Evolutionary conservation across 2,113 vertebrate genomes (phyloP), one percentile per base, ranked within the genome.

Genomic region (Chaenocephalus aceratus): DNA sequence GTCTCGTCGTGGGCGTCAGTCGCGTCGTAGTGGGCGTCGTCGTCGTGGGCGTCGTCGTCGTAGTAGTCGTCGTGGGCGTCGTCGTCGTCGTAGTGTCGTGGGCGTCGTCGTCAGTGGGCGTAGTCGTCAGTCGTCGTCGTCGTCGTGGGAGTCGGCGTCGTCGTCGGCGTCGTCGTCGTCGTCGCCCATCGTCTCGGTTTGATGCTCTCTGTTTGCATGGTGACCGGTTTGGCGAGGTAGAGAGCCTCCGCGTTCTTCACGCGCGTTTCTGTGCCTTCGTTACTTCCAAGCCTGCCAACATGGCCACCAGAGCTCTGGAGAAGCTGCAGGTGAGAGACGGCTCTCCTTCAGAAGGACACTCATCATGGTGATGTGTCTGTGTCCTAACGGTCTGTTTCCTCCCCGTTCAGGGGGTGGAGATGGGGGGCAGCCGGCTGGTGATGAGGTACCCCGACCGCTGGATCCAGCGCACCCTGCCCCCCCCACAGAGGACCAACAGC

Each of bases 391-490:
- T 44, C 13, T 1, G 44, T 48, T 21, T 30, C 15, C 56, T 86
- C 0, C 0, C 60, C 34, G 36, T 21, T 11, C 83, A 95, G 94
- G 93, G 94, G 13, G 87, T 86, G 85, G 89, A 92, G 70, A 83
- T 95, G 15, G 87, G 92, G 48, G 83, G 92, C 82, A 92, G 89
- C 54, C 92, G 80, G 56, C 90, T 95, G 85, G 88, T 95, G 69
- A 89, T 95, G 73, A 87, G 93, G 64, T 95, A 95, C 77, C 94
- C 94, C 26, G 93, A 95, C 75, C 85, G 89, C 12, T 89, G 92
- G 63, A 83, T 86, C 62, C 88, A 89, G 45, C 23, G 73, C 48
- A 77, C 2, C 10, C 2, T 45, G 81, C 16, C 73, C 21, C 4
- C 61, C 36, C 23, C 56, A 4, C 75, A 52, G 15, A 80, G 66